These are phyloP conservation scores for Actinemys pallida DNA, from an alignment of 2,113 vertebrate species.

Conservation along the genomic window DNA sequence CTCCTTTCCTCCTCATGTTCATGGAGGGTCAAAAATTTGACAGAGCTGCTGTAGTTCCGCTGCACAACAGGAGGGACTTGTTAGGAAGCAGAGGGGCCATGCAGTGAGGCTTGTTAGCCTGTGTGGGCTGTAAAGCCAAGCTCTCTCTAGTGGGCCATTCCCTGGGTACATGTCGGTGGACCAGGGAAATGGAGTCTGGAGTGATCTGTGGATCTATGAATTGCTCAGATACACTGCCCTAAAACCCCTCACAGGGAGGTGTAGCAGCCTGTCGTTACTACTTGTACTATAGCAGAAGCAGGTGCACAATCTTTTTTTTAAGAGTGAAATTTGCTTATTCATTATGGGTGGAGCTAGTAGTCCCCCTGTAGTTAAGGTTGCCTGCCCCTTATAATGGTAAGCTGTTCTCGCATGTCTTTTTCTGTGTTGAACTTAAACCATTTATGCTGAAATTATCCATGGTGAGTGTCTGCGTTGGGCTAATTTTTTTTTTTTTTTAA, in stretches of 20 bases:
- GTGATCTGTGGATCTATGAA: background rate
- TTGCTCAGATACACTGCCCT: background rate
- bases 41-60: fast-evolving
- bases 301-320: background rate
- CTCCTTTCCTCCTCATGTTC: fast-evolving
- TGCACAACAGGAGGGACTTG: background rate
- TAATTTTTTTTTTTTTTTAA: background rate
- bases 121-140: fast-evolving
- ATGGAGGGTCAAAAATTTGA: background rate
- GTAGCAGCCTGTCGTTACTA: background rate
- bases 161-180: background rate
- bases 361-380: background rate
- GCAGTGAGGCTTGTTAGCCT: fast-evolving
- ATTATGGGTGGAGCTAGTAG: background rate
- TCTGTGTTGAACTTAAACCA: background rate
- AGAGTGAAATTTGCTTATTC: background rate
- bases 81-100: background rate
- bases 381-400: background rate
- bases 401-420: background rate
- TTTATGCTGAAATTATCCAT: background rate
- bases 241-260: background rate
- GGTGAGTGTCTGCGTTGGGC: background rate
- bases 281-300: background rate
- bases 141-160: background rate
- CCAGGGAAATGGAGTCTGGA: background rate